These are phyloP conservation scores for Forpus xanthops DNA, from an alignment of 2,797 vertebrate species.

Conservation along the genomic window DNA sequence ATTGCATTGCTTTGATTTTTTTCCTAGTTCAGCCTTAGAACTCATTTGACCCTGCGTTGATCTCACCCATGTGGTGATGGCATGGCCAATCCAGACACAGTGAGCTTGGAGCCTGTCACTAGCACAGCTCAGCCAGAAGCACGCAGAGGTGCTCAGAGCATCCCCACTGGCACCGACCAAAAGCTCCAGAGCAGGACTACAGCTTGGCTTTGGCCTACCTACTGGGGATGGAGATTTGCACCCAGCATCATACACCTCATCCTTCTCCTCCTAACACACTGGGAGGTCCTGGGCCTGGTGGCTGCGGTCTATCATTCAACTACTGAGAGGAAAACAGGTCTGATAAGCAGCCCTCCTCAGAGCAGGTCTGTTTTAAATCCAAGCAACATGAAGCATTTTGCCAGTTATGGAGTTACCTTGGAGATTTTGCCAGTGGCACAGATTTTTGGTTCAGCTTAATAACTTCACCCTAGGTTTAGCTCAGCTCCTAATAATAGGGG, in stretches of 20 bases:
- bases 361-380: not conserved
- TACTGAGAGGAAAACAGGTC: not conserved
- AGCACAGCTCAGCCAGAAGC: fast-evolving
- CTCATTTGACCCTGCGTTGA: not conserved
- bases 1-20: not conserved
- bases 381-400: not conserved
- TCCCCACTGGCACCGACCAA: too few species aligned
- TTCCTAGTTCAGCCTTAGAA: not conserved
- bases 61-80: fast-evolving
- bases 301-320: not conserved
- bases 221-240: not conserved
- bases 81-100: not conserved
- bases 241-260: fast-evolving
- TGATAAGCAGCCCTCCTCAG: not conserved
- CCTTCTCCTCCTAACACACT: not conserved
- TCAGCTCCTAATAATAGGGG: not conserved
- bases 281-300: fast-evolving
- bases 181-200: not conserved
- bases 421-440: not conserved
- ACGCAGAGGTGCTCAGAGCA: fast-evolving
- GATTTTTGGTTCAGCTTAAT: not conserved
- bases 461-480: not conserved
- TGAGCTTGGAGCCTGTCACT: fast-evolving
- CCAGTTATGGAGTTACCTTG: not conserved
- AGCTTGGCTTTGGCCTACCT: not conserved